Conservation (phyloP, 2,888 invertebrate genomes). For the Keiferia lycopersicella region DNA sequence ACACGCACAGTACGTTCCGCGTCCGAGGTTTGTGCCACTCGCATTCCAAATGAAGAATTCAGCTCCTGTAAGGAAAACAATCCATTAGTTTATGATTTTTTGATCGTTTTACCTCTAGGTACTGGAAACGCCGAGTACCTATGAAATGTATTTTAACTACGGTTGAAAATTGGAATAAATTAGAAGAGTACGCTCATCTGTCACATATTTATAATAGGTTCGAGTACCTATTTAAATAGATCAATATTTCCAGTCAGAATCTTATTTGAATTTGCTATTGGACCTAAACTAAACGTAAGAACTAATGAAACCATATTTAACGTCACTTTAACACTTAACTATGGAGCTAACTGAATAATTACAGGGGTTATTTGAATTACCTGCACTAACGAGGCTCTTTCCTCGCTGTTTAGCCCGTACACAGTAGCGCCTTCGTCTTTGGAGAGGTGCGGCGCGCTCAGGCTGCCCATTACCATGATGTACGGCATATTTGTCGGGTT, state of each 20-base stretch:
- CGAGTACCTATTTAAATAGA: too few relatives aligned
- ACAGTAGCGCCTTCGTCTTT: conserved; percentile 75
- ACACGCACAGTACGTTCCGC: conserved; percentile 64
- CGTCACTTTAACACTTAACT: neutral
- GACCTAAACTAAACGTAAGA: too few relatives aligned
- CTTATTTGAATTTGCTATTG: too few relatives aligned
- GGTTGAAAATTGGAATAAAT: too few relatives aligned
- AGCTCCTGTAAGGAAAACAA: conserved; percentile 59
- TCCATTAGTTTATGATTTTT: neutral
- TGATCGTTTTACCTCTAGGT: too few relatives aligned
- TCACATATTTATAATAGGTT: too few relatives aligned
- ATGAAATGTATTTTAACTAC: too few relatives aligned
- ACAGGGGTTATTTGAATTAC: conserved; percentile 15
- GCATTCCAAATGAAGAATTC: conserved; percentile 64
- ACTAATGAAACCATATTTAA: neutral
- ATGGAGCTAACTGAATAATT: neutral
- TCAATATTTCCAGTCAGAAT: too few relatives aligned
- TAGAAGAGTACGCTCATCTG: too few relatives aligned
- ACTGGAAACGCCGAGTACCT: too few relatives aligned
- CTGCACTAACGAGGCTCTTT: conserved; percentile 47
- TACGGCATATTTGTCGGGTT: conserved; percentile 64
- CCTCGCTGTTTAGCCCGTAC: conserved; percentile 74
- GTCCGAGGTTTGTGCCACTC: conserved; percentile 59
- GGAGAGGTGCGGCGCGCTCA: conserved; percentile 68
- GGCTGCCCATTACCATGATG: conserved; percentile 76